Conservation (phyloP, 2,797 vertebrate species). For the Merluccius polli region DNA sequence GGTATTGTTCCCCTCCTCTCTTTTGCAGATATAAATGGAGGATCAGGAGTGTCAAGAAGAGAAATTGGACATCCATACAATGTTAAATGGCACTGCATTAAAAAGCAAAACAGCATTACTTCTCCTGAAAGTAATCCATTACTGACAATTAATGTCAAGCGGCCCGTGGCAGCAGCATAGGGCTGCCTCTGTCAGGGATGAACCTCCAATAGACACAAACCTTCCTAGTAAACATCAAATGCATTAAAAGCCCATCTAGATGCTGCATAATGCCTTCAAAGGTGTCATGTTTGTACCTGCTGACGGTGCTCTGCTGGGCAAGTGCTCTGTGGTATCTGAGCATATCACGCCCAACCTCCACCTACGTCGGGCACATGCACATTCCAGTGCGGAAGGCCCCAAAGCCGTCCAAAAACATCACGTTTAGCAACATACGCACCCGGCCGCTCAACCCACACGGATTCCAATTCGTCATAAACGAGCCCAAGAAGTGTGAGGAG, state of each 20-base stretch:
- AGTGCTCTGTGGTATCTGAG: conserved; percentile 96
- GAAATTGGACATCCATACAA: conserved; percentile 34
- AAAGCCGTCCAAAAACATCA: conserved; percentile 81
- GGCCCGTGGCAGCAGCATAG: conserved; percentile 72
- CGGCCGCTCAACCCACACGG: conserved; percentile 91
- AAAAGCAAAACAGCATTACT: conserved; percentile 48
- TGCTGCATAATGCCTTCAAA: conserved; percentile 94
- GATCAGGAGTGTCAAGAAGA: conserved; percentile 46
- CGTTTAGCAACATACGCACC: conserved; percentile 93
- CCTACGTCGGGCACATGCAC: conserved; percentile 83
- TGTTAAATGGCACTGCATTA: conserved; percentile 48
- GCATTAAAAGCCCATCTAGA: conserved; percentile 71
- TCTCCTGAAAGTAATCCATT: conserved; percentile 65
- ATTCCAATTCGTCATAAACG: conserved; percentile 93
- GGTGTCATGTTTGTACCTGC: conserved; percentile 91
- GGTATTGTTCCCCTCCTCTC: conserved; percentile 26
- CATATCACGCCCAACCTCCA: conserved; percentile 87
- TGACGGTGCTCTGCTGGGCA: conserved; percentile 97
- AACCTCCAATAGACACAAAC: conserved; percentile 68
- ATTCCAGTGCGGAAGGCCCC: conserved; percentile 74
- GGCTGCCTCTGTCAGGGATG: conserved; percentile 73
- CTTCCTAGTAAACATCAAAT: conserved; percentile 63
- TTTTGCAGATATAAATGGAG: conserved; percentile 73
- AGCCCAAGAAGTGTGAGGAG: conserved; percentile 90
- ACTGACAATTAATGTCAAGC: conserved; percentile 72